Conservation (phyloP, 1,140 invertebrate species). For the Hylyphantes graminicola region DNA sequence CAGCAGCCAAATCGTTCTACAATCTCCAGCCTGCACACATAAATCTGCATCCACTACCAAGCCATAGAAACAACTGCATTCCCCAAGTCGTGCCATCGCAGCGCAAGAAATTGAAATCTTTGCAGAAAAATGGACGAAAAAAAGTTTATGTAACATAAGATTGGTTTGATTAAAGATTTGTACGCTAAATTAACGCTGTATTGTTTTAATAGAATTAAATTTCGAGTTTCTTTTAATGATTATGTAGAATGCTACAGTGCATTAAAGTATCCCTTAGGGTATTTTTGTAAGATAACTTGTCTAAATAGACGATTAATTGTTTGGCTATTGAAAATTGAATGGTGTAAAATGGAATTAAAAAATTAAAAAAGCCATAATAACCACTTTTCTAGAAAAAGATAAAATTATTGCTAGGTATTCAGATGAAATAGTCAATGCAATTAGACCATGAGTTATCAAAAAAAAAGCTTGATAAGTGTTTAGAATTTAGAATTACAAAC, state of each 20-base stretch:
- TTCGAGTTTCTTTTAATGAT: neutral
- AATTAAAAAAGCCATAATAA: too few relatives aligned
- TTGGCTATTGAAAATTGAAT: neutral
- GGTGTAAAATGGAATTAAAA: too few relatives aligned
- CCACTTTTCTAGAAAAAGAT: too few relatives aligned
- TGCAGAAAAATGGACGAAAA: neutral
- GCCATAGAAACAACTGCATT: conserved; percentile 47
- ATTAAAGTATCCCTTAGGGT: too few relatives aligned
- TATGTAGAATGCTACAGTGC: neutral
- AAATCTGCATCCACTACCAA: conserved; percentile 24
- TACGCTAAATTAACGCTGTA: neutral
- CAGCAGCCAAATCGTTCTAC: conserved; percentile 50
- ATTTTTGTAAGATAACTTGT: too few relatives aligned
- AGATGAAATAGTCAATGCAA: too few relatives aligned
- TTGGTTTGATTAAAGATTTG: neutral
- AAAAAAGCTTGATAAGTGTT: too few relatives aligned
- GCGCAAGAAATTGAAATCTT: neutral
- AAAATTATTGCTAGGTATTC: too few relatives aligned
- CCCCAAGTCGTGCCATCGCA: conserved; percentile 44
- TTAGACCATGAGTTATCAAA: too few relatives aligned
- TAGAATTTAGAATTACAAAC: too few relatives aligned
- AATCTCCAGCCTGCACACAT: conserved; percentile 37
- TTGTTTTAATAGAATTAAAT: neutral
- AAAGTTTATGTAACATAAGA: neutral
- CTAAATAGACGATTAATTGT: too few relatives aligned